These are phyloP conservation scores for Acrossocheilus wenchowensis DNA, from an alignment of 2,797 vertebrate species.

Conservation along the genomic window DNA sequence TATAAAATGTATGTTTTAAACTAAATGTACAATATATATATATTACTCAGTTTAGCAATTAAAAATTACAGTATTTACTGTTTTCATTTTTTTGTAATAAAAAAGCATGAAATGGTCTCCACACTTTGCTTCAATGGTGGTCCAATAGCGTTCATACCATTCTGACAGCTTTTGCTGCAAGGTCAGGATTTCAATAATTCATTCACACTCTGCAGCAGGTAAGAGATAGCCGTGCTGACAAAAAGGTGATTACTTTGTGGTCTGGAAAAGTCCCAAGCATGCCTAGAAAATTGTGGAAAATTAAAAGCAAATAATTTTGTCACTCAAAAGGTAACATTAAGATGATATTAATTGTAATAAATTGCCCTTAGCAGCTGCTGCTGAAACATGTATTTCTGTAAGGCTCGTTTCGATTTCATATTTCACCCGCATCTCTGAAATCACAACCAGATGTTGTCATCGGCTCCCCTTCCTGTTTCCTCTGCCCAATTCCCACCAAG, in stretches of 20 bases:
- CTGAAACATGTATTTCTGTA: conserved; percentile 61
- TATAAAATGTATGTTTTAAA: neutral
- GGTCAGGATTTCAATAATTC: conserved; percentile 16
- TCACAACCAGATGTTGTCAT: conserved; percentile 81
- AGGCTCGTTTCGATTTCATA: conserved; percentile 72
- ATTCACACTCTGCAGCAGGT: conserved; percentile 24
- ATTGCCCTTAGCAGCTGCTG: conserved; percentile 55
- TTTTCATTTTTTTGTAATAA: neutral
- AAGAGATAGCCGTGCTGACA: conserved; percentile 54
- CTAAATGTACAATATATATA: too few relatives aligned
- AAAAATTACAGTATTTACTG: neutral
- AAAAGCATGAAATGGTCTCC: conserved; percentile 15
- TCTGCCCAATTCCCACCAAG: conserved; percentile 75
- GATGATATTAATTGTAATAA: conserved; percentile 66
- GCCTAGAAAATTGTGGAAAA: conserved; percentile 27
- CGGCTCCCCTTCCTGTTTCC: conserved; percentile 71
- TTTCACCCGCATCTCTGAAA: conserved; percentile 73
- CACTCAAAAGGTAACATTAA: conserved; percentile 59
- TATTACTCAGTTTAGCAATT: neutral
- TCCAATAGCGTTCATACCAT: conserved; percentile 20
- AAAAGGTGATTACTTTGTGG: conserved; percentile 51
- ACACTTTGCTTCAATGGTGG: neutral
- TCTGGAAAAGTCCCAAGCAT: conserved; percentile 42
- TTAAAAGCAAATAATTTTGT: conserved; percentile 56
- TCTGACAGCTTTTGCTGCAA: conserved; percentile 24